Conservation (phyloP, 2,797 vertebrate species). For the Hemitrygon akajei region DNA sequence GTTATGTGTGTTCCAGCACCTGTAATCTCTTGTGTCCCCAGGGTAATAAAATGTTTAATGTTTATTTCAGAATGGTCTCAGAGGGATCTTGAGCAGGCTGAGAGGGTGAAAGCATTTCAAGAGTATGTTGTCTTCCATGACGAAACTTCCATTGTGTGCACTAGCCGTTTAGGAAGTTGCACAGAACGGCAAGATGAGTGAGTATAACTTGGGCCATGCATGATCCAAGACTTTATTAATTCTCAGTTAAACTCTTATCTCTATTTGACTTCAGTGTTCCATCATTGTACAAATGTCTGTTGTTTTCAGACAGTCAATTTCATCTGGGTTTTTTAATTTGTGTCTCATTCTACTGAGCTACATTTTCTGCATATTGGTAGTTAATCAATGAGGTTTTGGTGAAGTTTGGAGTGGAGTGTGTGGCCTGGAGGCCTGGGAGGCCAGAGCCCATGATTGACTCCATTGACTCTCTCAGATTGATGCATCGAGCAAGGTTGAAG, state of each 20-base stretch:
- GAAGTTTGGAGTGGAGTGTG: too few relatives aligned
- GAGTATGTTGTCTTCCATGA: slow-evolving; percentile 93
- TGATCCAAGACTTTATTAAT: neutral
- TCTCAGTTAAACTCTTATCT: too few relatives aligned
- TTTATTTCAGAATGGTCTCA: slow-evolving; percentile 79
- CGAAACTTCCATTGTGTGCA: slow-evolving; percentile 74
- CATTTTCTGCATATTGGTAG: neutral
- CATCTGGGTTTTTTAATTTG: neutral
- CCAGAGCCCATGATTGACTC: too few relatives aligned
- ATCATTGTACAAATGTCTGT: neutral
- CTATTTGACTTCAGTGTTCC: neutral
- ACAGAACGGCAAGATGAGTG: slow-evolving; percentile 89
- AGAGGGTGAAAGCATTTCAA: slow-evolving; percentile 84
- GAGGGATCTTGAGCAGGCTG: slow-evolving; percentile 79
- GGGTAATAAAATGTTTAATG: neutral
- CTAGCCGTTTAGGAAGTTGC: slow-evolving; percentile 80
- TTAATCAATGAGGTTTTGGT: neutral
- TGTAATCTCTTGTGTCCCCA: too few relatives aligned
- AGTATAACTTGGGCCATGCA: slow-evolving; percentile 48
- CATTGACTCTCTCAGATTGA: too few relatives aligned
- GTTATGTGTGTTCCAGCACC: too few relatives aligned
- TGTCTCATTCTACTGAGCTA: neutral
- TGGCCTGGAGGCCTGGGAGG: too few relatives aligned
- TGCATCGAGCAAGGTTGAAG: too few relatives aligned
- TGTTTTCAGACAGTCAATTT: neutral